phyloP scores from a whole-genome alignment of 1,140 invertebrate genomes.

The Helicoverpa armigera region DNA sequence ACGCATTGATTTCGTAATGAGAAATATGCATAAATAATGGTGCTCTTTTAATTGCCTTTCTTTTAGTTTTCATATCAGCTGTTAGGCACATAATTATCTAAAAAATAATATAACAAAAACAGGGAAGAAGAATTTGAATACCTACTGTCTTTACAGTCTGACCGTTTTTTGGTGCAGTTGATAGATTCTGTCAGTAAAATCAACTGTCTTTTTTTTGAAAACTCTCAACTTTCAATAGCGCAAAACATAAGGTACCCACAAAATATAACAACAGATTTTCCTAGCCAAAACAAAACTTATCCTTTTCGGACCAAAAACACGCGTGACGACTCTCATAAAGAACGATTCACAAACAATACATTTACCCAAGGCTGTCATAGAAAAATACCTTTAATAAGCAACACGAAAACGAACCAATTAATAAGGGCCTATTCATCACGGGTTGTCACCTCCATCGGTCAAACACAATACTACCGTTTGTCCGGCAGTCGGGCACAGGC shows the following conservation, averaged over 20 bases:
- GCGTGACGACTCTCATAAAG: slow-evolving; percentile 20
- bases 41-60: neutral
- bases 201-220: too few species aligned
- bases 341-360: slow-evolving; percentile 1
- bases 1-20: slow-evolving; percentile 42
- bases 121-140: too few species aligned
- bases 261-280: too few species aligned
- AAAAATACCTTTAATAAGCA: slow-evolving; percentile 43
- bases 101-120: too few species aligned
- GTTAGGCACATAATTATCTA: too few species aligned
- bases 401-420: slow-evolving; percentile 37
- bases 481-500: slow-evolving; percentile 59
- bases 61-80: too few species aligned
- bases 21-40: neutral
- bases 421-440: slow-evolving; percentile 49
- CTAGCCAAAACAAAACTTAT: too few species aligned
- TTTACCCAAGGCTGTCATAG: slow-evolving; percentile 1
- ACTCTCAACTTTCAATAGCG: too few species aligned
- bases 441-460: slow-evolving; percentile 58
- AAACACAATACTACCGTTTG: slow-evolving; percentile 59
- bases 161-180: too few species aligned
- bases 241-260: too few species aligned
- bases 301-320: slow-evolving; percentile 11
- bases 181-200: too few species aligned
- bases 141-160: too few species aligned